Percentiles rank a stretch among this genome's conserved stretches.
Conservation (phyloP, 1,140 invertebrate genomes). For the Asobara japonica region DNA sequence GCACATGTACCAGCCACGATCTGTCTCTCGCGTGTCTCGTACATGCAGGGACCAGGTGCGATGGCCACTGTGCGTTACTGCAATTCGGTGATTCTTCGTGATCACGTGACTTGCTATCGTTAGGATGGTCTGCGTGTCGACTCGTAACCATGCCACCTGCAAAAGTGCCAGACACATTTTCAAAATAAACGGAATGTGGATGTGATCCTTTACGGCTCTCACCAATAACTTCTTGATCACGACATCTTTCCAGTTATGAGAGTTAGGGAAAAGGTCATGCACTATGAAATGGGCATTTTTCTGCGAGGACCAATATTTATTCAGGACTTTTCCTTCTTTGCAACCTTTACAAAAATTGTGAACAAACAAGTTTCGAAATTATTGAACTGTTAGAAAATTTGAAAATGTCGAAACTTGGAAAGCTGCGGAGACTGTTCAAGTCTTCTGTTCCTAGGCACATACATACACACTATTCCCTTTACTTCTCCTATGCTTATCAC, state of each 20-base stretch:
- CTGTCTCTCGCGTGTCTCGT: constrained; percentile 62
- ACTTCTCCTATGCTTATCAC: not conserved
- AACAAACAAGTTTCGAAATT: no score
- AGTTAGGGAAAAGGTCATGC: no score
- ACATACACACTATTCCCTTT: not conserved
- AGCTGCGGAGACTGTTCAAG: no score
- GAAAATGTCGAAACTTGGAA: no score
- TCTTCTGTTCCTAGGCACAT: no score
- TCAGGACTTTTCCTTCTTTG: no score
- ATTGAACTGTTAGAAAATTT: no score
- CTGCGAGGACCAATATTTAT: no score
- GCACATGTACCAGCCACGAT: constrained; percentile 71
- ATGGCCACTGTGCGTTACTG: constrained; percentile 68
- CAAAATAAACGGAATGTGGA: not conserved
- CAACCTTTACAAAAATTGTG: no score
- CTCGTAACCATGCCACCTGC: constrained; percentile 72
- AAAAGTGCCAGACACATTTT: constrained; percentile 42
- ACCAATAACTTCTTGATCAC: not conserved
- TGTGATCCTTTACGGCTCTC: not conserved
- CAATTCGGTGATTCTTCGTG: constrained; percentile 71
- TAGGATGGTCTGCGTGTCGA: constrained; percentile 73
- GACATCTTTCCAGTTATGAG: no score
- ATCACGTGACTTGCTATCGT: constrained; percentile 70
- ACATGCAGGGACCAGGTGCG: constrained; percentile 69
- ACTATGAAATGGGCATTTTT: no score